Percentiles rank a stretch among this genome's conserved stretches.
Conservation (phyloP, 2,113 vertebrate genomes). For the Gracilinanus agilis region DNA sequence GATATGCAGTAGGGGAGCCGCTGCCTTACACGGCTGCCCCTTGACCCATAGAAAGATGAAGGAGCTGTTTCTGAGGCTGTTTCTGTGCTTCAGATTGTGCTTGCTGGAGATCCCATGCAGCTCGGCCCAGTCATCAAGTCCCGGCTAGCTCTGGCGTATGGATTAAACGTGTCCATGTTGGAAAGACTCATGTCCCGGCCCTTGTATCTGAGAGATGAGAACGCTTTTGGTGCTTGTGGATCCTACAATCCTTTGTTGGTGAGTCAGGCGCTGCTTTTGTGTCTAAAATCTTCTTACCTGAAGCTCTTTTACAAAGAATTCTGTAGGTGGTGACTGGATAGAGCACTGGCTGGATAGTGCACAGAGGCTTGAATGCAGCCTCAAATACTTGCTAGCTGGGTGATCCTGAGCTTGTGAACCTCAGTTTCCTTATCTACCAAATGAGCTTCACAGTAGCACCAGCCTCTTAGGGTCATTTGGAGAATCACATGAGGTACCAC, state of each 20-base stretch:
- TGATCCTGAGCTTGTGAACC: not conserved
- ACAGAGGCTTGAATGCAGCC: not conserved
- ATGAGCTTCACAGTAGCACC: not conserved
- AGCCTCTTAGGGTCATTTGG: not conserved
- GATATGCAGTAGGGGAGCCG: not conserved
- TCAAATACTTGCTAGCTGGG: not conserved
- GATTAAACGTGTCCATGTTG: conserved; percentile 91
- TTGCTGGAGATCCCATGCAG: conserved; percentile 96
- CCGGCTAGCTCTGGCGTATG: conserved; percentile 88
- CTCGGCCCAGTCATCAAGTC: conserved; percentile 95
- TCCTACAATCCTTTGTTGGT: conserved; percentile 96
- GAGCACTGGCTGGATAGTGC: too few relatives aligned
- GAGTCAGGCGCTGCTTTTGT: conserved; percentile 65
- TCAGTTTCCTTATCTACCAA: not conserved
- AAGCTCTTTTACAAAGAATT: not conserved
- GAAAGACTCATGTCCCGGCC: conserved; percentile 92
- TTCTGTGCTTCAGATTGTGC: conserved; percentile 87
- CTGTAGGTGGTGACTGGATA: too few relatives aligned
- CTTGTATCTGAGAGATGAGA: conserved; percentile 88
- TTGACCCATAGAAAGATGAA: not conserved
- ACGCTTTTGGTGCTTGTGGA: conserved; percentile 83
- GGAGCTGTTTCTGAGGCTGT: not conserved
- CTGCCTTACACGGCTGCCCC: not conserved
- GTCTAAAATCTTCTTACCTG: not conserved
- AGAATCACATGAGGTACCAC: too few relatives aligned